Evolutionary conservation across 2,888 invertebrate genomes (phyloP).

Genomic region (Himalopsyche kuldschensis): DNA sequence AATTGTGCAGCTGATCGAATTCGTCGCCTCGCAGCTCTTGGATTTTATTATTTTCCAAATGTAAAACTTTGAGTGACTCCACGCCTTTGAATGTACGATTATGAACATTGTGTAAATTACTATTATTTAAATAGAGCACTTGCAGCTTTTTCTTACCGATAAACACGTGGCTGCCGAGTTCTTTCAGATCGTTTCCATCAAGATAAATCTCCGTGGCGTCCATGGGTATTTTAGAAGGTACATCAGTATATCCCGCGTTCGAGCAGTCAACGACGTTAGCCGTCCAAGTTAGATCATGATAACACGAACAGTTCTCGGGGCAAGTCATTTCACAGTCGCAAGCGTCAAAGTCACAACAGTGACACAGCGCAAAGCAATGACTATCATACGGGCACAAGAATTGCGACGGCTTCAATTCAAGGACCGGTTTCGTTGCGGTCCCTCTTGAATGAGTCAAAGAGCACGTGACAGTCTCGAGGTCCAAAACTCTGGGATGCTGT

Average conservation of each 20-base stretch:
- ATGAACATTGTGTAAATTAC: conserved; percentile 72
- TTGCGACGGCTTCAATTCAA: conserved; percentile 72
- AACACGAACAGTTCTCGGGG: conserved; percentile 82
- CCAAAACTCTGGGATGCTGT: conserved; percentile 78
- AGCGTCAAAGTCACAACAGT: conserved; percentile 86
- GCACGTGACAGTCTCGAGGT: conserved; percentile 77
- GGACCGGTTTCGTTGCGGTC: conserved; percentile 71
- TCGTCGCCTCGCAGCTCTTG: conserved; percentile 76
- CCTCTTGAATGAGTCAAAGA: conserved; percentile 68
- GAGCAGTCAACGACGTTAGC: conserved; percentile 84
- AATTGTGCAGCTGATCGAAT: conserved; percentile 73
- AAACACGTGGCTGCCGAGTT: conserved; percentile 80
- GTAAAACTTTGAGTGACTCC: conserved; percentile 70
- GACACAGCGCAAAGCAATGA: conserved; percentile 85
- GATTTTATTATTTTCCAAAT: conserved; percentile 76
- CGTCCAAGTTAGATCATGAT: conserved; percentile 82
- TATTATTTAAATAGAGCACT: conserved; percentile 75
- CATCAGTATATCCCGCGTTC: conserved; percentile 69
- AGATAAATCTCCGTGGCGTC: conserved; percentile 87
- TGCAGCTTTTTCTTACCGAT: conserved; percentile 82
- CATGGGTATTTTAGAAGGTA: conserved; percentile 82
- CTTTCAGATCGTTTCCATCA: conserved; percentile 78
- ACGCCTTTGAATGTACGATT: conserved; percentile 83
- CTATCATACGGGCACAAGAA: conserved; percentile 80
- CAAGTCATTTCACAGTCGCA: conserved; percentile 93